Percentiles rank a stretch among this genome's conserved stretches.
phyloP scores from a whole-genome alignment of 2,113 vertebrate genomes.

The Otolemur garnettii region DNA sequence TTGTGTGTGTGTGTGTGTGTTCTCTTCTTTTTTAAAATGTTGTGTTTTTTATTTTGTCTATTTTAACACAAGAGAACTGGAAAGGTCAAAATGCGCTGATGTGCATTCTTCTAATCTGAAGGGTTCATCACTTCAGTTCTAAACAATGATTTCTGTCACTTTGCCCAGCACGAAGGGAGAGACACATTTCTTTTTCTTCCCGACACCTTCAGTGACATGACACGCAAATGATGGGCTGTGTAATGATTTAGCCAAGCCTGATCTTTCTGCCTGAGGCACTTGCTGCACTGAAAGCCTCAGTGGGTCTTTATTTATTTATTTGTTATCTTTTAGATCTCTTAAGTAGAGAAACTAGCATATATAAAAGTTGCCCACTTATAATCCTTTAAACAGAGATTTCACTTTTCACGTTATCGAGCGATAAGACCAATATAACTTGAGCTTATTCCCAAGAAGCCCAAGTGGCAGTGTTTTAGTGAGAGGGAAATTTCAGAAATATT shows the following conservation, averaged over 20 bases:
- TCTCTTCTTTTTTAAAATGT: neutral
- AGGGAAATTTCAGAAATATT: neutral
- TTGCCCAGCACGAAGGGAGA: neutral
- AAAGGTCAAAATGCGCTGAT: neutral
- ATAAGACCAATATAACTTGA: neutral
- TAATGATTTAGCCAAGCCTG: constrained; percentile 9
- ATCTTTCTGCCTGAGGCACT: neutral
- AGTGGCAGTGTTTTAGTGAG: neutral
- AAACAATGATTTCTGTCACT: neutral
- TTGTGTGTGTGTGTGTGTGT: neutral
- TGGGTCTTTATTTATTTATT: neutral
- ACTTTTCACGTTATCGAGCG: neutral
- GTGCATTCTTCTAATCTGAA: neutral
- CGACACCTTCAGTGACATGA: neutral
- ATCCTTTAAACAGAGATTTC: neutral
- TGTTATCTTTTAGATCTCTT: constrained; percentile 17
- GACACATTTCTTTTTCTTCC: constrained; percentile 31
- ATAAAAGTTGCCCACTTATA: constrained; percentile 45
- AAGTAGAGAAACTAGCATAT: neutral
- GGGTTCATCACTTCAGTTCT: neutral
- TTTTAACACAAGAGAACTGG: neutral
- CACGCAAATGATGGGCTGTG: neutral
- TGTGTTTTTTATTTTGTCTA: constrained; percentile 20
- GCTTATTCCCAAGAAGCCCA: neutral
- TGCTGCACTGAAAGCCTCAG: neutral